Conservation (phyloP, 2,797 vertebrate species). For the Setipinna tenuifilis region DNA sequence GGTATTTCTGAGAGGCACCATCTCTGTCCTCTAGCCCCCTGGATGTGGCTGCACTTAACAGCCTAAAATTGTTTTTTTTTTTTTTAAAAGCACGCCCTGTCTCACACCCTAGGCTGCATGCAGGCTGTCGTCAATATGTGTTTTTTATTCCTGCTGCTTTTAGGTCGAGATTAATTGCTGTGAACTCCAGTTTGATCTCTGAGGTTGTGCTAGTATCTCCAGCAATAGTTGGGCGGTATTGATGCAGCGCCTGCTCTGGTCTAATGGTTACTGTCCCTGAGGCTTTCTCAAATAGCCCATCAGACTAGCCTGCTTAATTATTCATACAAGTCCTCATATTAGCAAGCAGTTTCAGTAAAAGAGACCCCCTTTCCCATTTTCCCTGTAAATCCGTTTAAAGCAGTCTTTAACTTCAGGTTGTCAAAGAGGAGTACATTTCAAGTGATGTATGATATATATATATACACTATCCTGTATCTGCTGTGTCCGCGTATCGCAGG, state of each 20-base stretch:
- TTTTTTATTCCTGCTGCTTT: not conserved
- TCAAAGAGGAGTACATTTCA: not conserved
- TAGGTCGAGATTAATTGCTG: not conserved
- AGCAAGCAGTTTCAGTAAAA: conserved; percentile 3
- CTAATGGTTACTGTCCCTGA: conserved; percentile 72
- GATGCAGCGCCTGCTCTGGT: conserved; percentile 49
- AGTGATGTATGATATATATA: not conserved
- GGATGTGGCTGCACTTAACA: no score
- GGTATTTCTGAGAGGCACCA: not conserved
- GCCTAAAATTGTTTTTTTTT: no score
- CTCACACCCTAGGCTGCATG: not conserved
- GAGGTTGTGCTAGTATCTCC: conserved; percentile 34
- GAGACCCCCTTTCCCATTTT: not conserved
- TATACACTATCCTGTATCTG: not conserved
- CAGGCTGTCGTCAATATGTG: not conserved
- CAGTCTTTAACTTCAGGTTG: not conserved
- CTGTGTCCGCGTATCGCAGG: not conserved
- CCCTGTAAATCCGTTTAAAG: not conserved
- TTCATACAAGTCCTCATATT: conserved; percentile 74
- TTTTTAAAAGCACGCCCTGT: no score
- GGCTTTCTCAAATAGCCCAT: conserved; percentile 69
- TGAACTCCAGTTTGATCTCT: not conserved
- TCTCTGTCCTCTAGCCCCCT: no score
- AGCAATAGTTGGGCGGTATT: conserved; percentile 51
- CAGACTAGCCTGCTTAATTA: conserved; percentile 71